A percentile compares a stretch with the other conserved stretches of the same genome.
Evolutionary conservation across 2,113 vertebrate species (phyloP).

Genomic region (Crotophaga sulcirostris): DNA sequence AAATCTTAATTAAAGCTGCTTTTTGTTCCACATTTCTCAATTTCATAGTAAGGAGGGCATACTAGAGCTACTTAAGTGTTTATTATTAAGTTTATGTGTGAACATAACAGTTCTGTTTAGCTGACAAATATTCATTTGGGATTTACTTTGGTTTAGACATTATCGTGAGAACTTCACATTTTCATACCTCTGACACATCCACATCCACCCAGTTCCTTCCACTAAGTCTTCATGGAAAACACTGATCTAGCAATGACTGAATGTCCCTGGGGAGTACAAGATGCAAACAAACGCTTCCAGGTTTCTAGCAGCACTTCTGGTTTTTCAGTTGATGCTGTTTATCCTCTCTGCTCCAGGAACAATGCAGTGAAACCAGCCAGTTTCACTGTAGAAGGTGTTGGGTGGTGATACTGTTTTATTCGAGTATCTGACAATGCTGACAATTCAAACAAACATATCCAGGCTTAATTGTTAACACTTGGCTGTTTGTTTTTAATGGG

Average conservation of each 20-base stretch:
- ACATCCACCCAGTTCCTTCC: constrained; percentile 53
- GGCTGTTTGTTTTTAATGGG: neutral
- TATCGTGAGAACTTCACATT: constrained; percentile 22
- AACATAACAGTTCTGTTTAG: neutral
- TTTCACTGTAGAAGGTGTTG: neutral
- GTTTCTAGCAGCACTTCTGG: neutral
- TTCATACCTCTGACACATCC: constrained; percentile 35
- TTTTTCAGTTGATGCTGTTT: constrained; percentile 18
- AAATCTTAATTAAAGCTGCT: neutral
- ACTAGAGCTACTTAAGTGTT: neutral
- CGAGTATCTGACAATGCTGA: neutral
- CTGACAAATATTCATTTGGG: neutral
- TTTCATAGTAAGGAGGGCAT: neutral
- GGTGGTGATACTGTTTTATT: neutral
- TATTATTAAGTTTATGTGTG: neutral
- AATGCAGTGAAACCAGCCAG: neutral
- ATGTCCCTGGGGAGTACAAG: neutral
- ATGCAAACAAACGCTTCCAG: constrained; percentile 2
- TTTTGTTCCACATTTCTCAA: neutral
- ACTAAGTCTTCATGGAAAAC: neutral
- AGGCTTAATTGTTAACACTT: neutral
- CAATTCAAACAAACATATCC: neutral
- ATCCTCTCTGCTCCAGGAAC: neutral
- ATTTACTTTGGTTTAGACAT: neutral
- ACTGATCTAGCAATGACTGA: neutral